Conservation (phyloP, 1,140 invertebrate species). For the Aphelenchoides avenae region DNA sequence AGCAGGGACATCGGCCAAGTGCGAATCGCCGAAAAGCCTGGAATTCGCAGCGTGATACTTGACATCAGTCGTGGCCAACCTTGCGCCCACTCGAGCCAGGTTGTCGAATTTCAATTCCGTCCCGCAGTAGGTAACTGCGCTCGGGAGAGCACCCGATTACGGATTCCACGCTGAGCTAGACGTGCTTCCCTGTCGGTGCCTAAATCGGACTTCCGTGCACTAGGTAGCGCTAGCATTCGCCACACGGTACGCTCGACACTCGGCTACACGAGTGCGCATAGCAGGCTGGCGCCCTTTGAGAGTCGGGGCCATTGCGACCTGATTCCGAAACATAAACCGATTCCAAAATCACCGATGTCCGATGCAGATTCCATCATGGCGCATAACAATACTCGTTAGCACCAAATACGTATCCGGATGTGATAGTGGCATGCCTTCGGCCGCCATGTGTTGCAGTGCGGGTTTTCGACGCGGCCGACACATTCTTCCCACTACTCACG, state of each 20-base stretch:
- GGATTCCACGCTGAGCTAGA: conserved; percentile 25
- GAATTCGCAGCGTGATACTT: no score
- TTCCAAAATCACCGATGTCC: no score
- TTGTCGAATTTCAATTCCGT: conserved; percentile 40
- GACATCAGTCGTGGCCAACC: no score
- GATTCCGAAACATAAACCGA: no score
- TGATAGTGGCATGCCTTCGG: conserved; percentile 34
- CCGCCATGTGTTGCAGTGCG: conserved; percentile 19
- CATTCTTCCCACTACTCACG: conserved; percentile 29
- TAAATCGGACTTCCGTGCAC: conserved; percentile 7
- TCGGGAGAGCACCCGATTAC: conserved; percentile 25
- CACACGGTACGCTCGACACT: no score
- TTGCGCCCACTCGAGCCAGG: conserved; percentile 16
- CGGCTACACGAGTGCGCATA: no score
- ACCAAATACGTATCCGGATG: conserved; percentile 36
- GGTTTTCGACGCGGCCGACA: conserved; percentile 2
- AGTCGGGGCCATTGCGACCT: no score
- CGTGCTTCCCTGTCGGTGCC: conserved; percentile 27
- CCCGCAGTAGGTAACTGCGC: conserved; percentile 38
- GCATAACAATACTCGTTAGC: no score
- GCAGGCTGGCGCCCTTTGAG: no score
- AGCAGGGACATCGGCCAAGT: conserved; percentile 29
- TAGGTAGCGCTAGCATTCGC: neutral
- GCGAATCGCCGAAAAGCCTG: conserved; percentile 39
- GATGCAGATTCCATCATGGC: no score